Base-by-base conservation (phyloP, 2,113 vertebrate species). In the Cebus imitator region DNA sequence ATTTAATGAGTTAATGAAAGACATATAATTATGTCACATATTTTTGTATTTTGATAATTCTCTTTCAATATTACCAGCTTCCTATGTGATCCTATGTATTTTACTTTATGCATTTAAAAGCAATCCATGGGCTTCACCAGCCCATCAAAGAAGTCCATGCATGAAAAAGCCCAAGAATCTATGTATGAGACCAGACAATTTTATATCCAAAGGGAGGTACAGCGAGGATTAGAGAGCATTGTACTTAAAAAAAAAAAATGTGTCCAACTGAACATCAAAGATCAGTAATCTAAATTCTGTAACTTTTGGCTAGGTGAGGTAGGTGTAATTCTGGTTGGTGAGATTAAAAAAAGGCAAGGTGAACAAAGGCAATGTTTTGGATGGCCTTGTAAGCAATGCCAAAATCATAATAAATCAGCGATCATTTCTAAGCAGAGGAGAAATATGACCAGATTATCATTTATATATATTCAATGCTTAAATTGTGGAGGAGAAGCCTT, bases 1-100 rank as follows among this genome's bases (percentile, higher is more conserved):
- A 85, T 73, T 30, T 50, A 78, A 58, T 75, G 37, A 45, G 25
- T 68, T 82, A 87, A 58, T 73, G 58, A 72, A 79, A 57, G 25
- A 37, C n/a, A 45, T 23, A 72, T 21, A 86, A 73, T 92, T 61
- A 45, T 23, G 27, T 45, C 17, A n/a, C 20, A 25, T 55, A 87
- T 68, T 85, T 57, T 66, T 25, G n/a, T 57, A 61, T 85, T 83
- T 78, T 92, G n/a, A 91, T 91, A 87, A 78, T 91, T 96, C 50
- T 50, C 48, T 90, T 89, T 72, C 21, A 85, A 45, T 91, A 79
- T 90, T 37, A 81, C 32, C 16, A 90, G 37, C 57, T 86, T 96
- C 76, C 35, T 57, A 37, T 57, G 20, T 37, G 58, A 96, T 55
- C 10, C 32, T 80, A 40, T n/a, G 3, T 30, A 66, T 85, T 64